Conservation (phyloP, 2,797 vertebrate genomes). For the Schizothorax lantsangensis region DNA sequence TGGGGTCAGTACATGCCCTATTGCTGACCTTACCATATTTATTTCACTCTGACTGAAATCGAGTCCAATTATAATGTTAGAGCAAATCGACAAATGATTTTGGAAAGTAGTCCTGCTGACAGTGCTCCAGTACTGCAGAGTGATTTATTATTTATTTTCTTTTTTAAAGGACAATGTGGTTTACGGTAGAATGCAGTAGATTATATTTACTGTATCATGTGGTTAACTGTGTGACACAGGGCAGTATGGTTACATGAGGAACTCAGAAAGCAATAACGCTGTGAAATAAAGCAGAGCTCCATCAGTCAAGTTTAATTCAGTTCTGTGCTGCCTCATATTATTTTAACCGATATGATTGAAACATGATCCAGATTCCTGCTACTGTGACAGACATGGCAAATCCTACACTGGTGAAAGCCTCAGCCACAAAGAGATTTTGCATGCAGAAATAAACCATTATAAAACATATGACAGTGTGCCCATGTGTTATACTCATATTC, state of each 20-base stretch:
- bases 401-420: constrained; percentile 12
- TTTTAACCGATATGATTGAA: constrained; percentile 25
- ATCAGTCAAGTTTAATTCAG: constrained; percentile 28
- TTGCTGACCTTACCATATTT: background rate
- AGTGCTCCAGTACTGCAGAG: background rate
- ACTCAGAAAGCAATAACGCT: constrained; percentile 26
- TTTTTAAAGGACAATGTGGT: constrained; percentile 11
- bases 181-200: background rate
- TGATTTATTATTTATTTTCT: constrained; percentile 7
- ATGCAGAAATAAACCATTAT: constrained; percentile 16
- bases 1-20: background rate
- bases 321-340: constrained; percentile 18
- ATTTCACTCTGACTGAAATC: background rate
- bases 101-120: background rate
- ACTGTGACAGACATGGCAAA: constrained; percentile 32
- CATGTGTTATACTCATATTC: constrained; percentile 37
- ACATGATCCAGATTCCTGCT: background rate
- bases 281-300: constrained; percentile 44
- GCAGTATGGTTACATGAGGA: background rate
- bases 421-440: constrained; percentile 25
- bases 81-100: background rate
- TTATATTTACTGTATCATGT: constrained; percentile 30
- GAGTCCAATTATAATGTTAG: background rate
- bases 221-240: constrained; percentile 11
- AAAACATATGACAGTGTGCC: constrained; percentile 13